Base-by-base conservation (phyloP, 2,888 invertebrate species). In the Synergus japonicus region DNA sequence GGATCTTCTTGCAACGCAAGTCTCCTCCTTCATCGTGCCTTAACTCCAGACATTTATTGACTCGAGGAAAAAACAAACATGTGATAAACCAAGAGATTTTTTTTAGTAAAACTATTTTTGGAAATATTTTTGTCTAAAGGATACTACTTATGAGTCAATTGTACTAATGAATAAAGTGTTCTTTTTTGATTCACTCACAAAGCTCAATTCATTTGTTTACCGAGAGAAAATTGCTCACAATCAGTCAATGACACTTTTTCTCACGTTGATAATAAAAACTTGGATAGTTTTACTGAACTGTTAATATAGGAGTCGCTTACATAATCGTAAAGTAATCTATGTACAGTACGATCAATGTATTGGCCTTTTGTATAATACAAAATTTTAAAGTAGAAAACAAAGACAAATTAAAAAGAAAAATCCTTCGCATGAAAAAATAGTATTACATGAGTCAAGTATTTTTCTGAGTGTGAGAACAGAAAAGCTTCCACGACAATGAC, bases 1-100 rank as follows among this genome's bases (percentile, higher is more conserved):
- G 81, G 81, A 78, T 83, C 81, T 67, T 81, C 78, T 81, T 76
- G 76, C 65, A 76, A 78, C 37, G 46, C 37, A 54, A 12, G 73
- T 69, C 49, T n/a, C 29, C 37, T 49, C 49, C 49, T 73, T 54
- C 29, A 54, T 73, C 37, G 18, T 29, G 65, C 37, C 43, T 43
- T 7, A 65, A 37, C 41, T 65, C 41, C n/a, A 43, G 10, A 66
- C 43, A 41, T 43, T 41, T 43, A 66, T 60, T 22, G 22, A 60
- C 22, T 60, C 12, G 22, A 60, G 5, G 22, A 22, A 4, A 60
- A 60, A 60, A 60, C 22, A 29, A 29, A 29, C 29, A 60, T 60
- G 22, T 22, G 22, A 60, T 60, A 29, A 1, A 22, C n/a, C 8
- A 54, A 8, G 9, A 9, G 2, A 54, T 54, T 54, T 54, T n/a